A percentile compares a stretch with the other conserved stretches of the same genome.
These are phyloP conservation scores for Lepidothrix coronata DNA, from an alignment of 2,113 vertebrate genomes.

Conservation along the genomic window DNA sequence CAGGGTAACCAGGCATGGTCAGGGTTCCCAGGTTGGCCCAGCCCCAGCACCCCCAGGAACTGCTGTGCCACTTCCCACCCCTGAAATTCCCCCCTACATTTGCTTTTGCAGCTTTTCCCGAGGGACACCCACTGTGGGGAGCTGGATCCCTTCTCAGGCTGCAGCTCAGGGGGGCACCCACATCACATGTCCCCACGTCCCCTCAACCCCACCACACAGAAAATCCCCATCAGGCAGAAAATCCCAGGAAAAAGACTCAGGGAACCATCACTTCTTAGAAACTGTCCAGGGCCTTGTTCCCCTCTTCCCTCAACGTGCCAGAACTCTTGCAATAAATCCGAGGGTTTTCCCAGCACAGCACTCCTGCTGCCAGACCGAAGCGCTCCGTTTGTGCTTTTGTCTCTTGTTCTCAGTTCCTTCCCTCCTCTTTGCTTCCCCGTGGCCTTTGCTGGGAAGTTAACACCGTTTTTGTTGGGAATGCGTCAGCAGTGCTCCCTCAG, in stretches of 20 bases:
- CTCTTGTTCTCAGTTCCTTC: background rate
- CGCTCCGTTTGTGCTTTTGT: fast-evolving
- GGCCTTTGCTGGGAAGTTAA: background rate
- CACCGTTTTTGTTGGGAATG: background rate
- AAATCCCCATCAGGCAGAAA: background rate
- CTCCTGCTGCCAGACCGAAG: background rate
- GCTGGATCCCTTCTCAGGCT: background rate
- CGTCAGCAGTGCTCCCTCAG: background rate
- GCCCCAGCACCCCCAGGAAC: background rate
- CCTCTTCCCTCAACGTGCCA: background rate
- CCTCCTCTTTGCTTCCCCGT: background rate
- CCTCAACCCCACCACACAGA: background rate
- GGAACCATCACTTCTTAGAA: background rate
- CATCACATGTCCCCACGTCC: fast-evolving
- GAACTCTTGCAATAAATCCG: background rate
- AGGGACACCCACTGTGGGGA: fast-evolving
- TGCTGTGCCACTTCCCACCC: background rate
- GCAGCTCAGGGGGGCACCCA: background rate
- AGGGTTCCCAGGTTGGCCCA: background rate
- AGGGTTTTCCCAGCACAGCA: background rate
- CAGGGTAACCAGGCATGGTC: background rate
- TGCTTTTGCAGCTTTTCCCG: background rate
- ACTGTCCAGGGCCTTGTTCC: background rate
- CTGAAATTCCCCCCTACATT: background rate
- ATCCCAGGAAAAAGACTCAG: background rate